These are phyloP conservation scores for Indicator maculatus DNA, from an alignment of 2,113 vertebrate species.

Conservation along the genomic window DNA sequence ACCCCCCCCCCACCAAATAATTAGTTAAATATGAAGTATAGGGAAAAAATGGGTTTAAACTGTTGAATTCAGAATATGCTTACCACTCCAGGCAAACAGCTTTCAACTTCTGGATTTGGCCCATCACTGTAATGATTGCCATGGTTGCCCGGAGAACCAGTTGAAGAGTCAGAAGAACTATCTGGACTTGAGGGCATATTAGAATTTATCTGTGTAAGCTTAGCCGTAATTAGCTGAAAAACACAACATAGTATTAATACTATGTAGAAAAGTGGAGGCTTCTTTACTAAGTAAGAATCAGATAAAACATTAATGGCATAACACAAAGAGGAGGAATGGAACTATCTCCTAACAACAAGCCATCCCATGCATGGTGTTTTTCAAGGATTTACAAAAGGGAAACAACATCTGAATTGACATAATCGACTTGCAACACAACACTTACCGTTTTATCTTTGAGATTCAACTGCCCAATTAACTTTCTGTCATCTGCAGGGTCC, in stretches of 20 bases:
- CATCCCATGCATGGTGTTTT: not conserved
- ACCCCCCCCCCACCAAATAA: not conserved
- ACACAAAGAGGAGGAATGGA: not conserved
- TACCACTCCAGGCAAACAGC: slow-evolving; percentile 98
- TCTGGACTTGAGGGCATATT: slow-evolving; percentile 99
- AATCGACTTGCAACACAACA: not conserved
- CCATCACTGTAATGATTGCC: slow-evolving; percentile 98
- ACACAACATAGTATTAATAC: not conserved
- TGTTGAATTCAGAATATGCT: slow-evolving; percentile 55
- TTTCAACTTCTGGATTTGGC: slow-evolving; percentile 97
- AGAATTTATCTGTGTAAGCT: slow-evolving; percentile 98
- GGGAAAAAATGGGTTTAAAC: not conserved
- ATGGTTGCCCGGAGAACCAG: slow-evolving; percentile 97
- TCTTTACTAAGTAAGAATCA: not conserved
- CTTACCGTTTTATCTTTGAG: slow-evolving; percentile 98
- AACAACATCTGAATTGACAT: not conserved
- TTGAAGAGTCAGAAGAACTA: slow-evolving; percentile 98
- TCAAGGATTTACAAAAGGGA: not conserved
- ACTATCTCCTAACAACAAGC: not conserved
- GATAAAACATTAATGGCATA: not conserved
- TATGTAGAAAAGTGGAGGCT: not conserved
- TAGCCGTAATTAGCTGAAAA: slow-evolving; percentile 95
- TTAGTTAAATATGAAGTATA: not conserved
- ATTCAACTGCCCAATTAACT: slow-evolving; percentile 96
- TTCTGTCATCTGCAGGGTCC: slow-evolving; percentile 97